A percentile compares a stretch with the other conserved stretches of the same genome.
Conservation (phyloP, 2,888 invertebrate species). For the Camptogramma bilineatum region DNA sequence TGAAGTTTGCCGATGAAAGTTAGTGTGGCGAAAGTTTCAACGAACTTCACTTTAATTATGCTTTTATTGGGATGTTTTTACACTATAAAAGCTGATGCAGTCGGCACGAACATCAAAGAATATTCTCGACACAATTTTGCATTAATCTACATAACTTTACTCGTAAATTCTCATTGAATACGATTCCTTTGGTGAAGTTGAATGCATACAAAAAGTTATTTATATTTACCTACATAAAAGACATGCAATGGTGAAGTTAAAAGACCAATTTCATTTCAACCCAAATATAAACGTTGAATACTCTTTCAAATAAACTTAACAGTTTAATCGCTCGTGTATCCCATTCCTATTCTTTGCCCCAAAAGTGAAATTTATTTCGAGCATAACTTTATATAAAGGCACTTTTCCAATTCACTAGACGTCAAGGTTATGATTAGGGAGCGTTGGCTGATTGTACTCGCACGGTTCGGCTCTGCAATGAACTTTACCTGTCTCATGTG, state of each 20-base stretch:
- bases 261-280: background rate
- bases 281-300: background rate
- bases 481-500: background rate
- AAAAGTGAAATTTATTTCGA: conserved; percentile 10
- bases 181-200: conserved; percentile 1
- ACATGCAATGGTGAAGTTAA: too few species aligned
- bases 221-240: background rate
- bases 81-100: background rate
- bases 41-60: background rate
- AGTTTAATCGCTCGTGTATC: background rate
- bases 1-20: background rate
- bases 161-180: conserved; percentile 3
- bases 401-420: conserved; percentile 1
- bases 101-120: background rate
- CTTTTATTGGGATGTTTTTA: background rate
- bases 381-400: conserved; percentile 10
- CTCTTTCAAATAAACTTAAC: background rate
- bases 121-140: conserved; percentile 4
- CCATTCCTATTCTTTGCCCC: background rate
- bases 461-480: background rate
- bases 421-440: background rate
- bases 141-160: conserved; percentile 22
- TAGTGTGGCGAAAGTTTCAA: background rate
- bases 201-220: conserved; percentile 11
- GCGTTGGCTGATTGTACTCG: background rate